Evolutionary conservation across 1,140 invertebrate genomes (phyloP), one percentile per base, ranked within the genome.

Genomic region (Eriosoma lanigerum): DNA sequence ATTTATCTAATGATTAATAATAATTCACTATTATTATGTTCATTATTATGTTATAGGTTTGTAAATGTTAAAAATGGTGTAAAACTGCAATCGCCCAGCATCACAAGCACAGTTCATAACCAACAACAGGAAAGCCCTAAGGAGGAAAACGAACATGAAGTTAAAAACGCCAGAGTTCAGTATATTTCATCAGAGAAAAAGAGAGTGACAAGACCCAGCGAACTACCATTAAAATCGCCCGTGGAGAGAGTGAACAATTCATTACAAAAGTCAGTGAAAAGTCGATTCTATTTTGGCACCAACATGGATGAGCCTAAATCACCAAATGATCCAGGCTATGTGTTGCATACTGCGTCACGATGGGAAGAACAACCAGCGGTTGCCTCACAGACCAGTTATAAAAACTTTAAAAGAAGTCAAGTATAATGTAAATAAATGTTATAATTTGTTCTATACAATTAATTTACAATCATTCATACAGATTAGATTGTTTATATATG

Each of bases 261-360:
- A 3, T 50, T 56, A 64, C 81, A 75, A 26, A 76, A 81, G 10
- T 73, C 72, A 0, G 46, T 73, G 19, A 76, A 78, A 78, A 81
- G 73, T 81, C 48, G 81, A 21, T 73, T 50, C 24, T 81, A 73
- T 12, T 75, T 76, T 50, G 73, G 60, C 3, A 24, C 70, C 2
- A 58, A 75, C 17, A 76, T 17, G 26, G 60, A 81, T 5, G 62
- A 75, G 0, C 81, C 82, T 17, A 73, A 66, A 44, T 81, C 82
- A 0, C 78, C 82, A 17, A 81, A 81, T 26, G 70, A 81, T 66
- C 82, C 82, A 15, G 82, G 82, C 8, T 83, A 83, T 17, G 82
- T 83, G 5, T 54, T 83, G 15, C 82, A 81, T 64, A 83, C 82
- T 3, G 82, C 80, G 3, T 82, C 82, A 0, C 80, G 81, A 19